Percentiles rank a stretch among this genome's conserved stretches.
Conservation (phyloP, 2,888 invertebrate genomes). For the Tetheella fluctuosa region DNA sequence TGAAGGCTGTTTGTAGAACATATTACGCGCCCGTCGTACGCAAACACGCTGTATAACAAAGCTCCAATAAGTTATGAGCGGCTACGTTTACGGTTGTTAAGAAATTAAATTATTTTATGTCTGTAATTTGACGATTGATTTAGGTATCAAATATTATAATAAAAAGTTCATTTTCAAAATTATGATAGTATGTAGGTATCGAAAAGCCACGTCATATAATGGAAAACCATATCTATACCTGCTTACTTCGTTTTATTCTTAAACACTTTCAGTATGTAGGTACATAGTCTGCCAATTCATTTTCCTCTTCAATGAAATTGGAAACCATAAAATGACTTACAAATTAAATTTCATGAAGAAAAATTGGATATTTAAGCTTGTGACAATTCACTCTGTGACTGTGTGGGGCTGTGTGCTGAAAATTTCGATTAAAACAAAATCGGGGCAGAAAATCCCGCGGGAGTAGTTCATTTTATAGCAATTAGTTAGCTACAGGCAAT, state of each 20-base stretch:
- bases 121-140: neutral
- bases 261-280: neutral
- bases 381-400: conserved; percentile 42
- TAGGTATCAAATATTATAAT: too few relatives aligned
- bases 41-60: conserved; percentile 56
- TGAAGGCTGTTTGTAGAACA: conserved; percentile 74
- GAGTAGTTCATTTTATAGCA: conserved; percentile 81
- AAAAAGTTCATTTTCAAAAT: too few relatives aligned
- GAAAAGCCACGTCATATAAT: neutral
- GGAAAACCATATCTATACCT: neutral
- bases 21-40: conserved; percentile 58
- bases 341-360: neutral
- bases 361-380: conserved; percentile 36
- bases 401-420: conserved; percentile 44
- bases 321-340: conserved; percentile 3
- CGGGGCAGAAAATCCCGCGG: conserved; percentile 64
- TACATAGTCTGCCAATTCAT: neutral
- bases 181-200: too few relatives aligned
- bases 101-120: neutral
- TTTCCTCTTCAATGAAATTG: neutral
- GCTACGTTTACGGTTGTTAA: conserved; percentile 40
- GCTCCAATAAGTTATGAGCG: conserved; percentile 62
- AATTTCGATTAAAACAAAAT: conserved; percentile 79
- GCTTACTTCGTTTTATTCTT: neutral
- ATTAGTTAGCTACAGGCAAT: conserved; percentile 80